Evolutionary conservation across 2,888 invertebrate genomes (phyloP).

Genomic region (Polyommatus icarus): DNA sequence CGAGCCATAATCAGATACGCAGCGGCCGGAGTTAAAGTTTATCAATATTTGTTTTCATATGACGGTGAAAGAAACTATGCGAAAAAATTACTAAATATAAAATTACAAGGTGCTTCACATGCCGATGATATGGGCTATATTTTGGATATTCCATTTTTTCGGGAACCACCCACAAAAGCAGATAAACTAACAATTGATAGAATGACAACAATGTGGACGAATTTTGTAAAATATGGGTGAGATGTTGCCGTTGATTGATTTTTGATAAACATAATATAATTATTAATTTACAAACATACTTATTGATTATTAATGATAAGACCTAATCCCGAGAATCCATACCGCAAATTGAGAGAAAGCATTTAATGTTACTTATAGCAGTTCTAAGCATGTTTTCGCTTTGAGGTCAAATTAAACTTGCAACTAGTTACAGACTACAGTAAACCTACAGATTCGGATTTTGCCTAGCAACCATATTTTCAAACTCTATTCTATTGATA

Average conservation of each 20-base stretch:
- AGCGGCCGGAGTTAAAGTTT: slow-evolving; percentile 46
- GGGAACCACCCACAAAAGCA: background rate
- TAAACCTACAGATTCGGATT: too few species aligned
- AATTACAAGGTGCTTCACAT: slow-evolving; percentile 44
- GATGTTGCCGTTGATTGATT: background rate
- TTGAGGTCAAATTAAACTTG: too few species aligned
- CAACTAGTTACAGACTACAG: too few species aligned
- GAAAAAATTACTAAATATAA: slow-evolving; percentile 44
- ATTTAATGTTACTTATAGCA: too few species aligned
- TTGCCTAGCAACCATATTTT: too few species aligned
- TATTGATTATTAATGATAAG: too few species aligned
- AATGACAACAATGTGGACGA: slow-evolving; percentile 48
- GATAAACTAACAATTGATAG: slow-evolving; percentile 50
- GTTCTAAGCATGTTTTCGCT: too few species aligned
- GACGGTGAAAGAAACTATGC: slow-evolving; percentile 52
- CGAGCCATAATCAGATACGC: slow-evolving; percentile 49
- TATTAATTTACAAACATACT: too few species aligned
- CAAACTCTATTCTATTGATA: too few species aligned
- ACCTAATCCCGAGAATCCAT: too few species aligned
- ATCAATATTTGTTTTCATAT: slow-evolving; percentile 54
- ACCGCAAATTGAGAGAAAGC: too few species aligned
- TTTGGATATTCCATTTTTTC: slow-evolving; percentile 42
- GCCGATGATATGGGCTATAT: slow-evolving; percentile 51
- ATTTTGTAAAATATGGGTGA: slow-evolving; percentile 47
- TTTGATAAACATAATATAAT: too few species aligned